phyloP scores from a whole-genome alignment of 2,888 invertebrate genomes.

The Cepaea hortensis region DNA sequence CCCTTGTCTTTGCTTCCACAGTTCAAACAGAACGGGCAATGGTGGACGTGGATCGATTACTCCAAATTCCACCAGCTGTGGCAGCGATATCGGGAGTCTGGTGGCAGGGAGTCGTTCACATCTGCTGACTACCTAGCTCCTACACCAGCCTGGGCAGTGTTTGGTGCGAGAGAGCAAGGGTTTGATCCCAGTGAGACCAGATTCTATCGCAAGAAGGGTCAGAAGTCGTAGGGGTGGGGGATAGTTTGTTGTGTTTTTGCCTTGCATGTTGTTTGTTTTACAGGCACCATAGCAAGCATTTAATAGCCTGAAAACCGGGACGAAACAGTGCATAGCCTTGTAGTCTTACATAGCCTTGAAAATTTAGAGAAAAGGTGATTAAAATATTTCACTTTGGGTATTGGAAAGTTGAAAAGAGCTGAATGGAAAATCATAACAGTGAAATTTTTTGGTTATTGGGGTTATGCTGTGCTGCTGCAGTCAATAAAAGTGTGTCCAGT shows the following conservation, averaged over 20 bases:
- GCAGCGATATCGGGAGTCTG: slow-evolving; percentile 71
- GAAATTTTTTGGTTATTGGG: too few species aligned
- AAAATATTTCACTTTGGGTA: too few species aligned
- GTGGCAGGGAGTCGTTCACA: slow-evolving; percentile 76
- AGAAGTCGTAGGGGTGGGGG: slow-evolving; percentile 13
- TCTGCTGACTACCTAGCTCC: slow-evolving; percentile 79
- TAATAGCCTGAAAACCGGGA: too few species aligned
- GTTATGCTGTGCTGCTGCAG: too few species aligned
- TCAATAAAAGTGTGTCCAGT: too few species aligned
- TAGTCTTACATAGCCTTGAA: too few species aligned
- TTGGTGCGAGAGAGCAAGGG: slow-evolving; percentile 78
- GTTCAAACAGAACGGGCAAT: slow-evolving; percentile 78
- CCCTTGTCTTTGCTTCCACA: slow-evolving; percentile 59
- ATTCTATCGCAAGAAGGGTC: slow-evolving; percentile 71
- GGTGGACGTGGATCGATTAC: slow-evolving; percentile 82
- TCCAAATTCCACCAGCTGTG: slow-evolving; percentile 78
- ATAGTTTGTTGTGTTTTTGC: background rate
- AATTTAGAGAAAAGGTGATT: too few species aligned
- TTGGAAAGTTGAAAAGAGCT: too few species aligned
- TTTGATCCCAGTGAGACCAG: slow-evolving; percentile 80
- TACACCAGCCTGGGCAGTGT: slow-evolving; percentile 80
- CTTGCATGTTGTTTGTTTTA: too few species aligned
- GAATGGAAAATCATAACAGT: too few species aligned
- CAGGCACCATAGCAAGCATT: too few species aligned
- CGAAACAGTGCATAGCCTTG: too few species aligned